Conservation (phyloP, 2,888 invertebrate species). For the Thymelicus acteon region DNA sequence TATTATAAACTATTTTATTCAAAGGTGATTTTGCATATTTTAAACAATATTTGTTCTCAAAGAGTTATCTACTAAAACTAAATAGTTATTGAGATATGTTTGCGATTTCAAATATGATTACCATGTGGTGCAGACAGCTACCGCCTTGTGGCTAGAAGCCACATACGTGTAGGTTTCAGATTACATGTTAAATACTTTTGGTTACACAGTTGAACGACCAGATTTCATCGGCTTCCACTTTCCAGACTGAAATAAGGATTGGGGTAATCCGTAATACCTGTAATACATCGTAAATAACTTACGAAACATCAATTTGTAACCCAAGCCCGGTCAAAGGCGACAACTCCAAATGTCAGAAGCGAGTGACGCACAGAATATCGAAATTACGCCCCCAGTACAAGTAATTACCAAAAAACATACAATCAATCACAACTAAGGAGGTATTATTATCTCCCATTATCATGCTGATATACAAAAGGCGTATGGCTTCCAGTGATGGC, state of each 20-base stretch:
- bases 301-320: conserved; percentile 33
- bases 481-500: conserved; percentile 44
- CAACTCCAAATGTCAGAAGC: conserved; percentile 42
- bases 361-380: conserved; percentile 39
- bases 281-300: conserved; percentile 25
- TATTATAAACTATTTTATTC: too few relatives aligned
- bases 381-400: conserved; percentile 36
- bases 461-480: conserved; percentile 41
- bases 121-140: conserved; percentile 21
- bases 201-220: conserved; percentile 43
- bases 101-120: conserved; percentile 26
- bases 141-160: conserved; percentile 37
- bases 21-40: not conserved
- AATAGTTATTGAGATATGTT: conserved; percentile 4
- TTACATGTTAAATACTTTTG: conserved; percentile 36
- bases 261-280: too few relatives aligned
- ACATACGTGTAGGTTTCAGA: conserved; percentile 23
- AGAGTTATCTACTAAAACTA: not conserved
- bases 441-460: conserved; percentile 52
- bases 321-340: conserved; percentile 40
- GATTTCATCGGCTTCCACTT: conserved; percentile 51
- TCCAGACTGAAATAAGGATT: conserved; percentile 46
- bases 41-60: not conserved
- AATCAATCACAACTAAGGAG: conserved; percentile 50
- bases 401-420: conserved; percentile 44